phyloP scores from a whole-genome alignment of 1,140 invertebrate species.

The Meloidogyne hapla region DNA sequence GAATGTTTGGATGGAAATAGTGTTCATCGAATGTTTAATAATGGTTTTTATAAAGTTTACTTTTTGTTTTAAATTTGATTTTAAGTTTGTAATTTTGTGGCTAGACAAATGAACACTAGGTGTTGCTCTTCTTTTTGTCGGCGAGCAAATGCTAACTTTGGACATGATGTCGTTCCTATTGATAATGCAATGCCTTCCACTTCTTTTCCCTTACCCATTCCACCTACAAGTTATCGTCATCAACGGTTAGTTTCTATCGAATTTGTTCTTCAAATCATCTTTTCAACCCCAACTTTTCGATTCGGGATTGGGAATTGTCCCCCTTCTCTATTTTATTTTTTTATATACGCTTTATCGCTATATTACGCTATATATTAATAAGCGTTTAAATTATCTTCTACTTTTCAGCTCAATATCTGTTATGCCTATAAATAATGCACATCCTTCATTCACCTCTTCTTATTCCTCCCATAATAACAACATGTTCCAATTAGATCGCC shows the following conservation, averaged over 20 bases:
- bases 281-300: too few species aligned
- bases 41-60: conserved; percentile 1
- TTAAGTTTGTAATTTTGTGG: conserved; percentile 24
- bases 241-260: conserved; percentile 10
- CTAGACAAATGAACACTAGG: background rate
- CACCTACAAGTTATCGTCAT: conserved; percentile 9
- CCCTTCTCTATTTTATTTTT: too few species aligned
- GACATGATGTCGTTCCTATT: background rate
- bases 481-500: background rate
- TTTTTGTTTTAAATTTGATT: conserved; percentile 9
- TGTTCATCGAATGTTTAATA: conserved; percentile 21
- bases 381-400: too few species aligned
- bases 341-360: too few species aligned
- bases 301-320: too few species aligned
- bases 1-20: conserved; percentile 30
- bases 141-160: background rate
- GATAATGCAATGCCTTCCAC: background rate
- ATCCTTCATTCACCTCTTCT: background rate
- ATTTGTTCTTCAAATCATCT: background rate
- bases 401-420: conserved; percentile 26
- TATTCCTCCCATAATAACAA: background rate
- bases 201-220: background rate
- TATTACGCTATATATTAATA: too few species aligned
- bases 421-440: conserved; percentile 17
- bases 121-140: conserved; percentile 1